Evolutionary conservation across 2,113 vertebrate species (phyloP), one percentile per base, ranked within the genome.

Genomic region (Mastomys natalensis): DNA sequence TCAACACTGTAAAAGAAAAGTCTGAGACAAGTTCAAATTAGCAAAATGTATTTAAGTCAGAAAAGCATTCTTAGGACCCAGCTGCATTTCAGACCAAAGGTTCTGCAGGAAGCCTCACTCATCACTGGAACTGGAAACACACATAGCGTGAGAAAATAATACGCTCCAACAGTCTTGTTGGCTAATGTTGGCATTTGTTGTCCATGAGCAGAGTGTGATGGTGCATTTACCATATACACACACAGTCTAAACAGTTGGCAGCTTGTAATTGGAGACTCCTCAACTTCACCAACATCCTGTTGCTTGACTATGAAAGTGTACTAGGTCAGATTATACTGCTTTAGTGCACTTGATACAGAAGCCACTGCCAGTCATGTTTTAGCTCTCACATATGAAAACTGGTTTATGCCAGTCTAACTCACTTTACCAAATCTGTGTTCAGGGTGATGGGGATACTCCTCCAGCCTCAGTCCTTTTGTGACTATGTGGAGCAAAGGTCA

Each of bases 391-490:
- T 60, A 40, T 48, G 31, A 53, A 78, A 31, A 48, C 12, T 15
- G 9, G 40, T 78, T 86, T 58, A 16, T 45, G 0, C 7, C 7
- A 45, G 37, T 9, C 51, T 91, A 51, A 68, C 15, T 37, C 60
- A 77, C 21, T 68, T 78, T 64, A 22, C 55, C 55, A 24, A 87
- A 87, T 34, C 31, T 10, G 8, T 4, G 16, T 22, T 40, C 29
- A 58, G 40, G 17, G 1, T 29, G 40, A 12, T 55, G 51, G 29
- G 86, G 31, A 66, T 17, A 34, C 7, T 77, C 16, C 4, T 4
- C 58, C 45, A 86, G 22, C 58, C 51, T 73, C 1, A 0, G 3
- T 64, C n/a, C 7, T 51, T 60, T 1, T 0, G 2, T 53, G 89
- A 91, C 40, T 24, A 4, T 64, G 11, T 22, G 40, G 37, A 51